Evolutionary conservation across 92 coral and sea anemone genomes (phyloP), one percentile per base, ranked within the genome.

Genomic region (Zoanthus sociatus): DNA sequence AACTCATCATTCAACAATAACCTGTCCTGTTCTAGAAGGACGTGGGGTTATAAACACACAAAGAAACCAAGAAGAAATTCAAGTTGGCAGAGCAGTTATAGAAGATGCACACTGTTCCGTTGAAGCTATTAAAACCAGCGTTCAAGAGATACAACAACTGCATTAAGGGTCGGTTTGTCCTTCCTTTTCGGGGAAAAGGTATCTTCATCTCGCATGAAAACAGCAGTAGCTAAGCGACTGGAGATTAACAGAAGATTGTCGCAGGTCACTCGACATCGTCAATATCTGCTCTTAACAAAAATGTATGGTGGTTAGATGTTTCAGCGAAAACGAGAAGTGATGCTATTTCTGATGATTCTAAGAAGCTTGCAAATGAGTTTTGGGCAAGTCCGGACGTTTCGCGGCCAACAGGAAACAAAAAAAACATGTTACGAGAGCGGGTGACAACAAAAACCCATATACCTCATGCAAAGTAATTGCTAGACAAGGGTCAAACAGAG

Each of bases 231-330:
- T 11, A 55, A 83, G 73, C 63, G 66, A 18, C 78, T 37, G 9
- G 75, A 90, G 11, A 86, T 90, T 6, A 90, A 90, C 71, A 56
- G 79, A 55, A 82, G 87, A 10, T n/a, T 68, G 73, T 20, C 73
- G 30, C 73, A 68, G 42, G 73, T 68, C 44, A 68, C 73, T 5
- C 33, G 44, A 68, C 73, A 68, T 6, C 10, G 73, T 42, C 73
- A 68, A 26, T 26, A 26, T 68, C 73, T 18, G 73, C 44, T 68
- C 42, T 69, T 9, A 69, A 4, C 17, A 61, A 61, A 17, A 14
- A 51, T 51, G 1, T 51, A 51, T 51, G 56, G 9, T 1, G 56
- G 56, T 51, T 51, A 51, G 56, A 51, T 51, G 56, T 51, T 51
- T 51, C 56, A 8, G 17, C 6, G 20, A 61, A 61, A 61, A 61